Evolutionary conservation across 1,140 invertebrate genomes (phyloP).

Genomic region (Pentalonia nigronervosa): DNA sequence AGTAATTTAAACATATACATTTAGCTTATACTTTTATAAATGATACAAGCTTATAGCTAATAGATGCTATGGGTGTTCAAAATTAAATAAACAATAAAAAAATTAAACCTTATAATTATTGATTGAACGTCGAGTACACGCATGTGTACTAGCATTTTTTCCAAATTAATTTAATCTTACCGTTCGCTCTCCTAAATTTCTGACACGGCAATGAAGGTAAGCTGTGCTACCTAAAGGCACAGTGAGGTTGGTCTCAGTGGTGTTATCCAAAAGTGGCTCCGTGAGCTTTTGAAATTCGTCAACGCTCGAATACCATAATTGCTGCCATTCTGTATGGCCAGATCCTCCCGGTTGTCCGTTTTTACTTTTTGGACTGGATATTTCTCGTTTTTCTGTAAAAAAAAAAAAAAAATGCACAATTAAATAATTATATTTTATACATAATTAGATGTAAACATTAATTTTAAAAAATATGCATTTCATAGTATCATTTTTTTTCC

Average conservation of each 20-base stretch:
- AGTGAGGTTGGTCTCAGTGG: conserved; percentile 78
- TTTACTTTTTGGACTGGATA: conserved; percentile 59
- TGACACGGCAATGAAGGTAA: conserved; percentile 81
- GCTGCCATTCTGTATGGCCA: conserved; percentile 61
- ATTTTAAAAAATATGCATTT: too few species aligned
- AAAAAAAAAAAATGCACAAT: neutral
- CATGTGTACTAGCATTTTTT: neutral
- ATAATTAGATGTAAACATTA: too few species aligned
- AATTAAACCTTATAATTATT: neutral
- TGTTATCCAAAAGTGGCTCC: conserved; percentile 68
- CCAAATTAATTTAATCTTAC: conserved; percentile 62
- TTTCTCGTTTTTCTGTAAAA: conserved; percentile 62
- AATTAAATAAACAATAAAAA: too few species aligned
- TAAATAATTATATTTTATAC: too few species aligned
- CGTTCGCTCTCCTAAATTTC: conserved; percentile 72
- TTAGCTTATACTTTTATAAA: neutral
- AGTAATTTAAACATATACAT: neutral
- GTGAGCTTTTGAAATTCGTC: conserved; percentile 63
- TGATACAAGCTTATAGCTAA: neutral
- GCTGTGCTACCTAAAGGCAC: conserved; percentile 84
- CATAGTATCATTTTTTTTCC: neutral
- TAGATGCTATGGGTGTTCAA: neutral
- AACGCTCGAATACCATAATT: conserved; percentile 65
- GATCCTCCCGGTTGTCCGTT: conserved; percentile 50
- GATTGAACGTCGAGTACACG: neutral